Base-by-base conservation (phyloP, 2,888 invertebrate species). In the Acleris literana region DNA sequence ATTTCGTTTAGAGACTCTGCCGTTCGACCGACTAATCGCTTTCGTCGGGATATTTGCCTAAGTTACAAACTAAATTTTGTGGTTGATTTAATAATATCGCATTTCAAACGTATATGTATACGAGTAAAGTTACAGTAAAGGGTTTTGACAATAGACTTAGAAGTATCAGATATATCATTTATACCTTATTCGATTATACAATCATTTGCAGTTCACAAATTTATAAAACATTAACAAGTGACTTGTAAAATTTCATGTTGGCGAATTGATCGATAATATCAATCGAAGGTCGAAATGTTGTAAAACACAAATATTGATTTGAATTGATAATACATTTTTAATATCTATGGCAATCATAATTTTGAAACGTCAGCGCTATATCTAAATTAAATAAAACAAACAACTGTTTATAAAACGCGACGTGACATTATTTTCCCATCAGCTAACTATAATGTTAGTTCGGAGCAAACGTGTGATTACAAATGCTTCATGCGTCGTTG, bases 1-100 rank as follows among this genome's bases (percentile, higher is more conserved):
- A 90, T 91, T 90, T 88, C 76, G 83, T 88, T 86, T 76, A 78
- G 82, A 83, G 81, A 79, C 84, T 84, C 77, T 74, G 74, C 72
- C 83, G 83, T 80, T 79, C 85, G 84, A 86, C 86, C 84, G 80
- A 85, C 85, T 86, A 88, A 90, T 90, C 87, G 86, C 81, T 86
- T 82, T 82, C 79, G 78, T 77, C 78, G 74, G 78, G 77, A 75
- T 83, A 84, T 86, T 87, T 81, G 82, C 76, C 76, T 74, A 82
- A 88, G 81, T 84, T 85, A 76, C 75, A 77, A 84, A 83, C 83
- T 83, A 83, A 82, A 86, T 76, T 76, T 69, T 58, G 58, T 56
- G 64, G 57, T 59, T 57, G 9, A 58, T 59, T 67, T 63, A 22
- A 49, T 63, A 63, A 58, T 58, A 63, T 59, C 48, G 54, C 46